Evolutionary conservation across 2,888 invertebrate genomes (phyloP), one percentile per base, ranked within the genome.

Genomic region (Sarcophaga carnaria): DNA sequence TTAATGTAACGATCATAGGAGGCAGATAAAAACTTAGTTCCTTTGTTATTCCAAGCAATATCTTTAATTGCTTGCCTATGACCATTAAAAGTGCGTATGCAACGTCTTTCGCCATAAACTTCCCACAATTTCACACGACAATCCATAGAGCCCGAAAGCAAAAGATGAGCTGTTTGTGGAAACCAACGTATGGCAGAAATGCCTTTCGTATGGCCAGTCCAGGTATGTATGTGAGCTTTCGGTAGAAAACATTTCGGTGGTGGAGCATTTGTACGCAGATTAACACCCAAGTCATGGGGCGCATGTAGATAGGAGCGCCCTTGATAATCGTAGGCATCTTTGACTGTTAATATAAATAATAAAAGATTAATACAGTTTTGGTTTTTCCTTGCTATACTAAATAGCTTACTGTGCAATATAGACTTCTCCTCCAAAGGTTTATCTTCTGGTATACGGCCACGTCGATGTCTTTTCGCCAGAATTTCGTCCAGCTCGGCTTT

Each of bases 111-210:
- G 87, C 98, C 98, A 93, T 99, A 99, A 1, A 99, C 99, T 93
- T 99, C 99, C 99, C 99, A 99, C 49, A 99, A 96, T 95, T 99
- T 99, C 78, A 99, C 97, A 89, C 98, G 96, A 89, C 97, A 97
- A 93, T 99, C 99, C 99, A 99, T 99, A 89, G 99, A 97, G 76
- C 97, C 97, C 0, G 99, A 99, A 1, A 99, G 94, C 90, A 99
- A 94, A 83, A 99, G 95, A 94, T 99, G 99, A 0, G 98, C 99
- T 0, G 98, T 97, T 88, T 95, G 94, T 0, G 99, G 99, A 91
- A 99, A 97, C 98, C 99, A 99, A 82, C 98, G 96, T 88, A 98
- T 98, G 0, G 97, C 97, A 0, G 99, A 97, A 90, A 99, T 96
- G 70, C 99, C 99, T 94, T 99, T 99, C 27, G 97, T 97, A 94